Conservation (phyloP, 1,140 invertebrate genomes). For the Scylla paramamosain region DNA sequence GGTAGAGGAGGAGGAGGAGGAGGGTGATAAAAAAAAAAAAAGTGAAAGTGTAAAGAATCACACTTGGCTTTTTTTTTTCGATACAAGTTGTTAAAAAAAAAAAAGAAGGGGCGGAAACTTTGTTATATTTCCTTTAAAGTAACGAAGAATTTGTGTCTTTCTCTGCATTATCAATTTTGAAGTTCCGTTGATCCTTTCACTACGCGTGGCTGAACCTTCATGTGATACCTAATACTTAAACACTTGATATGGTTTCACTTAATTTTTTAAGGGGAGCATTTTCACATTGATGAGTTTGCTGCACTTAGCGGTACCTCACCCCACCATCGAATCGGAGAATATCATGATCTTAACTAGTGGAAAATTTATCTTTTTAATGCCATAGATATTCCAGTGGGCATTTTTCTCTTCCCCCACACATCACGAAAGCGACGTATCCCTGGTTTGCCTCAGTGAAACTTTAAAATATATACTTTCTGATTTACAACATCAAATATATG, state of each 20-base stretch:
- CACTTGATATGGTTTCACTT: background rate
- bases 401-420: background rate
- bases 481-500: background rate
- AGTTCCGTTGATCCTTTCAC: background rate
- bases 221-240: background rate
- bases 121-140: constrained; percentile 6
- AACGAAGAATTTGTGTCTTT: background rate
- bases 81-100: background rate
- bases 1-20: too few species aligned
- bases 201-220: background rate
- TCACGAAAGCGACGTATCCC: background rate
- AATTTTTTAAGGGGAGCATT: background rate
- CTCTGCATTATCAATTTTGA: constrained; percentile 1
- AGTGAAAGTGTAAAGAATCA: constrained; percentile 16
- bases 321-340: too few species aligned
- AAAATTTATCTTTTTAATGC: background rate
- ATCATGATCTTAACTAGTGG: background rate
- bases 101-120: background rate
- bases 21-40: too few species aligned
- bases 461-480: background rate
- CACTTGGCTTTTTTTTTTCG: background rate
- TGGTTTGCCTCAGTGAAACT: background rate
- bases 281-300: background rate
- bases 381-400: background rate
- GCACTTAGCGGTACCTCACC: background rate